A percentile compares a stretch with the other conserved stretches of the same genome.
phyloP scores from a whole-genome alignment of 2,797 vertebrate genomes.

The Chanos chanos region DNA sequence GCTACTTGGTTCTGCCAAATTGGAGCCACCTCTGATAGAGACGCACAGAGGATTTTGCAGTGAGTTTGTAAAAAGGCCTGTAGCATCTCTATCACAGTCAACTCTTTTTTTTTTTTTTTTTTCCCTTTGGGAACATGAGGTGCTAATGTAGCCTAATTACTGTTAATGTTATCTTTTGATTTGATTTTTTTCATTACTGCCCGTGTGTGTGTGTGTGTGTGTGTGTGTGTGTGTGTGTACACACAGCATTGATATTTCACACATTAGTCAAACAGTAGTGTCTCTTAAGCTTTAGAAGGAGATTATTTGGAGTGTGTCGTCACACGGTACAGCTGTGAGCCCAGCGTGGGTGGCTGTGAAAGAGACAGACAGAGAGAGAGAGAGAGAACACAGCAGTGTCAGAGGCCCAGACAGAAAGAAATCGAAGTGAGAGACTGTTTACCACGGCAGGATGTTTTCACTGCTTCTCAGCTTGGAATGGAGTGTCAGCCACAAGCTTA shows the following conservation, averaged over 20 bases:
- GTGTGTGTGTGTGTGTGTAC: too few species aligned
- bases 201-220: too few species aligned
- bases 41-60: too few species aligned
- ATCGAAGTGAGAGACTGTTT: constrained; percentile 20
- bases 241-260: constrained; percentile 18
- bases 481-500: too few species aligned
- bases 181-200: too few species aligned
- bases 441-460: background rate
- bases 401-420: constrained; percentile 25
- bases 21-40: too few species aligned
- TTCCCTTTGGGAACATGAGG: background rate
- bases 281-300: constrained; percentile 43
- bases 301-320: constrained; percentile 52
- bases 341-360: constrained; percentile 42
- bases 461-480: constrained; percentile 8
- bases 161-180: background rate
- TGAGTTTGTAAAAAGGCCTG: background rate
- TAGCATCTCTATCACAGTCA: background rate
- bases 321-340: constrained; percentile 51
- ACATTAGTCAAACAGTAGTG: constrained; percentile 37
- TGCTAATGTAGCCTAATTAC: background rate
- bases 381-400: background rate
- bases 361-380: background rate
- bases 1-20: too few species aligned
- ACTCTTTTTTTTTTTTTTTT: background rate